Evolutionary conservation across 2,888 invertebrate genomes (phyloP).

Genomic region (Clunio marinus): DNA sequence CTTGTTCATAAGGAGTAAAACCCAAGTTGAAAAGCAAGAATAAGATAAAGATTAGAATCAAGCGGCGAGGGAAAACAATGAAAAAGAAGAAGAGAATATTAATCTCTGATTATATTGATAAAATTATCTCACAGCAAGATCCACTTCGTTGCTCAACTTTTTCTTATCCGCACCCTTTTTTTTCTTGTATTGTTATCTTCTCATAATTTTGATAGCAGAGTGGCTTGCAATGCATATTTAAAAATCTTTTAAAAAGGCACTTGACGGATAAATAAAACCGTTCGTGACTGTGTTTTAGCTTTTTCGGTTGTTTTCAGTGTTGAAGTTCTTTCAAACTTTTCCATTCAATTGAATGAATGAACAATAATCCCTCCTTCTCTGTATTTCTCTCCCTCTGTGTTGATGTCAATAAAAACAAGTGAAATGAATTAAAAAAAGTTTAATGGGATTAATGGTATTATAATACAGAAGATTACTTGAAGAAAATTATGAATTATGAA

Average conservation of each 20-base stretch:
- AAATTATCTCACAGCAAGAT: constrained; percentile 27
- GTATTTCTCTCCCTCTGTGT: too few relatives aligned
- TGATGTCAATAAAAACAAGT: too few relatives aligned
- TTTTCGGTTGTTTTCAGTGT: too few relatives aligned
- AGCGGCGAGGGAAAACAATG: not conserved
- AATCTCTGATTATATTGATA: constrained; percentile 24
- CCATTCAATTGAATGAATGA: too few relatives aligned
- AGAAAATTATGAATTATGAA: too few relatives aligned
- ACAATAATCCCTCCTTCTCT: too few relatives aligned
- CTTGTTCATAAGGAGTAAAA: not conserved
- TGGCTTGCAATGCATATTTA: constrained; percentile 2
- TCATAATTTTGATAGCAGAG: constrained; percentile 4
- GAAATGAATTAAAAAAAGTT: too few relatives aligned
- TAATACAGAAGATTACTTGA: too few relatives aligned
- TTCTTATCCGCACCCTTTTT: constrained; percentile 6
- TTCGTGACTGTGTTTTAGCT: constrained; percentile 20
- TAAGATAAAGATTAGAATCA: not conserved
- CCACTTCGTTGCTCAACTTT: not conserved
- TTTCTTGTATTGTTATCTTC: not conserved
- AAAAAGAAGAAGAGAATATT: constrained; percentile 7
- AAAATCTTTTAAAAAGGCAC: not conserved
- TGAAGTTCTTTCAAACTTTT: too few relatives aligned
- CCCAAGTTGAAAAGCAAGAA: constrained; percentile 2
- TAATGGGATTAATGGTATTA: too few relatives aligned
- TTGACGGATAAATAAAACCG: constrained; percentile 1